These are phyloP conservation scores for Microplitis manilae DNA, from an alignment of 2,888 invertebrate species.

Conservation along the genomic window DNA sequence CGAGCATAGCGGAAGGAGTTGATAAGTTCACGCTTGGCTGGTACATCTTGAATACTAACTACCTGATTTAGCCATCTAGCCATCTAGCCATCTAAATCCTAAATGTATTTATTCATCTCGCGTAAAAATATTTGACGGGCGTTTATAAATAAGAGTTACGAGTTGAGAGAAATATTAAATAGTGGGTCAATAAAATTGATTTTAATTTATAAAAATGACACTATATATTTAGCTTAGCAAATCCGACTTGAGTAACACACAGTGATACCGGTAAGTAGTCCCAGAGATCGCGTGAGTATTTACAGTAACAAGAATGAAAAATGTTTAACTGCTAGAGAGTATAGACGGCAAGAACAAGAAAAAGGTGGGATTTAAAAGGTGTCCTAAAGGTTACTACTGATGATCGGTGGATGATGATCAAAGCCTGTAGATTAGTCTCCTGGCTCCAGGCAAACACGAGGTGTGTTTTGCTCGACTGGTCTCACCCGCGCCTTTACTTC, in stretches of 20 bases:
- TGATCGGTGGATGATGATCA: slow-evolving; percentile 52
- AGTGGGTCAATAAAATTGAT: background rate
- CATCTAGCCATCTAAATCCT: background rate
- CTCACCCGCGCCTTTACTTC: slow-evolving; percentile 43
- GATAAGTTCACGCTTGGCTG: background rate
- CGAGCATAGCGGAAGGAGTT: background rate
- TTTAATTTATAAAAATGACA: background rate
- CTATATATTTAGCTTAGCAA: too few relatives aligned
- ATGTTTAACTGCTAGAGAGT: slow-evolving; percentile 24
- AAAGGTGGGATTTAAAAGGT: slow-evolving; percentile 56
- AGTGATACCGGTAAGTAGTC: background rate
- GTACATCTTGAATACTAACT: background rate
- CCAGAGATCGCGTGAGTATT: background rate
- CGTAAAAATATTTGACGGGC: background rate
- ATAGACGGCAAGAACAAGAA: slow-evolving; percentile 46
- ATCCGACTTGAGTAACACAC: too few relatives aligned
- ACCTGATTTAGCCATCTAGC: background rate
- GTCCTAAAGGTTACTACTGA: slow-evolving; percentile 59
- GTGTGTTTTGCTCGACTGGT: slow-evolving; percentile 57
- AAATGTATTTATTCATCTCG: background rate
- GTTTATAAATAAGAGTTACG: too few relatives aligned
- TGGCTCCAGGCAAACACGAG: slow-evolving; percentile 62
- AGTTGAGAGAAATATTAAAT: background rate
- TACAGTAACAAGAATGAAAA: slow-evolving; percentile 1
- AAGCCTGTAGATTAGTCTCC: slow-evolving; percentile 37